phyloP scores from a whole-genome alignment of 2,888 invertebrate species.

The Eupithecia subfuscata region DNA sequence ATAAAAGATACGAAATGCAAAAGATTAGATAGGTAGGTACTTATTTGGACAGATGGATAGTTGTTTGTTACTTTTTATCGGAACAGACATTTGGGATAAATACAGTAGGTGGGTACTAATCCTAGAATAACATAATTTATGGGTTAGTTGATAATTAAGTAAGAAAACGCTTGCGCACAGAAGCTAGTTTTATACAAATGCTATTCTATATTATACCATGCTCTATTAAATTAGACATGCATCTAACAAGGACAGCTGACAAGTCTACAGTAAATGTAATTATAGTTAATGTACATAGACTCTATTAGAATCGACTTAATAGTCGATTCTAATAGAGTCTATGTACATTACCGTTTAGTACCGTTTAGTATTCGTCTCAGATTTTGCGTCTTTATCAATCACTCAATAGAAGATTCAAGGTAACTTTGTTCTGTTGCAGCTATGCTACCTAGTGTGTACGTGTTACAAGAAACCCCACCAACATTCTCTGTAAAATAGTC shows the following conservation, averaged over 20 bases:
- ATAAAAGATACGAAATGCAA: neutral
- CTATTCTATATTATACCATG: no score
- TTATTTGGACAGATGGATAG: neutral
- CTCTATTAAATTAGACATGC: neutral
- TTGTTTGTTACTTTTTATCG: neutral
- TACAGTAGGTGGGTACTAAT: neutral
- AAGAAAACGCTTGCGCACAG: neutral
- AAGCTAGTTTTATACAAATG: neutral
- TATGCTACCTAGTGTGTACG: neutral
- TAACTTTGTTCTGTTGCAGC: neutral
- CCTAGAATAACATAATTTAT: neutral
- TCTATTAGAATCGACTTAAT: neutral
- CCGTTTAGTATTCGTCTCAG: neutral
- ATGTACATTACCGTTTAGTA: no score
- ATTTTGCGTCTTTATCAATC: neutral
- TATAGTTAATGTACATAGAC: neutral
- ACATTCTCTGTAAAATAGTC: constrained; percentile 24
- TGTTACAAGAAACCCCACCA: constrained; percentile 20
- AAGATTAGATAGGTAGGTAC: neutral
- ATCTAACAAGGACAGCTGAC: neutral
- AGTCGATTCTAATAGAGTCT: no score
- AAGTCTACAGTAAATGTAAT: no score
- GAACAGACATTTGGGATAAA: neutral
- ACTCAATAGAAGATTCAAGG: neutral
- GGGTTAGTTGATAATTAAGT: neutral